These are phyloP conservation scores for Diadophis punctatus DNA, from an alignment of 2,113 vertebrate genomes.

Conservation along the genomic window DNA sequence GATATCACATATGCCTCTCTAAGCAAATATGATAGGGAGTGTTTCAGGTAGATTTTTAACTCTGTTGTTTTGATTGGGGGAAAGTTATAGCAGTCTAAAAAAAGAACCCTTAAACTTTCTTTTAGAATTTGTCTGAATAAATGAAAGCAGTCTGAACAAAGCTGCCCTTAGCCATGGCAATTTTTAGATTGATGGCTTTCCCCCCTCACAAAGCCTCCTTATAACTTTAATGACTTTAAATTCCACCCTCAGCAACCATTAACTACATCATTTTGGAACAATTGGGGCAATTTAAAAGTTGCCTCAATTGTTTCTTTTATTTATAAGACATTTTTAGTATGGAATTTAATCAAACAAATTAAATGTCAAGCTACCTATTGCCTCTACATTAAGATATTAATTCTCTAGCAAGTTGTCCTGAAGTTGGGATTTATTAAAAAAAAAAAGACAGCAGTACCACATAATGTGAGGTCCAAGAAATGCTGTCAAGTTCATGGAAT, in stretches of 20 bases:
- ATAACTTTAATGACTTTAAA: slow-evolving; percentile 57
- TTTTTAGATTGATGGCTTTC: slow-evolving; percentile 41
- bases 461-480: slow-evolving; percentile 20
- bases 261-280: slow-evolving; percentile 62
- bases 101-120: slow-evolving; percentile 16
- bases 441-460: slow-evolving; percentile 40
- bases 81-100: slow-evolving; percentile 19
- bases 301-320: slow-evolving; percentile 62
- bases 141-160: slow-evolving; percentile 38
- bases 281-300: slow-evolving; percentile 61
- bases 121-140: slow-evolving; percentile 48
- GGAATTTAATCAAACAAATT: slow-evolving; percentile 68
- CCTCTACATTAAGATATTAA: slow-evolving; percentile 63
- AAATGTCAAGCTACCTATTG: slow-evolving; percentile 60
- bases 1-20: neutral
- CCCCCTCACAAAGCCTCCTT: neutral
- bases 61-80: neutral
- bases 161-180: slow-evolving; percentile 32
- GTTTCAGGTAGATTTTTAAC: slow-evolving; percentile 8
- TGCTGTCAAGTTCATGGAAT: slow-evolving; percentile 50
- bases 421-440: slow-evolving; percentile 47
- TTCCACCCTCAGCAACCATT: slow-evolving; percentile 55
- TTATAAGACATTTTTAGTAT: slow-evolving; percentile 64
- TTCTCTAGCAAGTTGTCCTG: slow-evolving; percentile 51
- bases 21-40: neutral